These are phyloP conservation scores for Chloroclysta siterata DNA, from an alignment of 2,888 invertebrate species.

Conservation along the genomic window DNA sequence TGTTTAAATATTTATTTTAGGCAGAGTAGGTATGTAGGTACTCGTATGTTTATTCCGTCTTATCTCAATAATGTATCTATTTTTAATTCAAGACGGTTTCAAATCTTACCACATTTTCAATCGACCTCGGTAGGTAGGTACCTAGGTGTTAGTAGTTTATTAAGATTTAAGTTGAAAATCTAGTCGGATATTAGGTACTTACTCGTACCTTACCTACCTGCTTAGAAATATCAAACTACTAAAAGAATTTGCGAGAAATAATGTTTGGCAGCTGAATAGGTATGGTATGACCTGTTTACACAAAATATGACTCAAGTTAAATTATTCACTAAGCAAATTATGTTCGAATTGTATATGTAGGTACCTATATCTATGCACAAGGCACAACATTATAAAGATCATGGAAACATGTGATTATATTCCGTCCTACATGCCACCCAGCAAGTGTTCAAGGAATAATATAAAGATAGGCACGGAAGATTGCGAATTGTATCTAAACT, in stretches of 20 bases:
- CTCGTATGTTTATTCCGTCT: conserved; percentile 14
- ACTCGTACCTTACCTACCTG: neutral
- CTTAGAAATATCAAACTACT: neutral
- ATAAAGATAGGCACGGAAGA: conserved; percentile 52
- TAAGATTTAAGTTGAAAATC: neutral
- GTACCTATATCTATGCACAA: conserved; percentile 3
- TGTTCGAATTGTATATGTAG: conserved; percentile 8
- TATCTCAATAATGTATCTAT: conserved; percentile 4
- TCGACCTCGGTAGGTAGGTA: neutral
- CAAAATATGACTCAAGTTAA: conserved; percentile 17
- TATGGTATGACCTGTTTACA: conserved; percentile 12
- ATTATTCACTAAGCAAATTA: conserved; percentile 14
- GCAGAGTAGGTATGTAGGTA: neutral
- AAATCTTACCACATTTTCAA: neutral
- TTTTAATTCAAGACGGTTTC: neutral
- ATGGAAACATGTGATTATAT: conserved; percentile 34
- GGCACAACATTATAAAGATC: conserved; percentile 37
- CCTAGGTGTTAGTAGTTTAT: neutral
- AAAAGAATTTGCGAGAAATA: neutral
- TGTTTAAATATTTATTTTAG: conserved; percentile 33
- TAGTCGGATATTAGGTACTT: too few species aligned
- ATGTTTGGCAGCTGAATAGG: neutral
- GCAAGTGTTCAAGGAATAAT: conserved; percentile 40
- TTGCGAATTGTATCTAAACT: conserved; percentile 69
- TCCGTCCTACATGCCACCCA: conserved; percentile 40